Evolutionary conservation across 2,113 vertebrate genomes (phyloP).

Genomic region (Solea solea): DNA sequence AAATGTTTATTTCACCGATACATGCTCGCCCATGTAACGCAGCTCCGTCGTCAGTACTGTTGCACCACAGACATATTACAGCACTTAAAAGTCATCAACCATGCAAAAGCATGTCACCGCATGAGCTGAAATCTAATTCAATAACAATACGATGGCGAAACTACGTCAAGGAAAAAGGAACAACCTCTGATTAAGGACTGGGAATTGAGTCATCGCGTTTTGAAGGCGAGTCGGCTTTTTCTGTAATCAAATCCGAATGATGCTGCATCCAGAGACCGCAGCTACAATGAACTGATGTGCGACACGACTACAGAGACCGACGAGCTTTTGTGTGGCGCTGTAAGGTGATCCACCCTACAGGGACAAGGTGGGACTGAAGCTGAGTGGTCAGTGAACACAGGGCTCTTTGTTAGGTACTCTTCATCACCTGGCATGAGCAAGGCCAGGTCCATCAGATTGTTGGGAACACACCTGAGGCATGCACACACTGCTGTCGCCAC

Average conservation of each 20-base stretch:
- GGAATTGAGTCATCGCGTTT: constrained; percentile 19
- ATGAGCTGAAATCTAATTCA: neutral
- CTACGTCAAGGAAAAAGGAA: neutral
- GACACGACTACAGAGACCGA: constrained; percentile 34
- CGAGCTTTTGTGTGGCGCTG: constrained; percentile 43
- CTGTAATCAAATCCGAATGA: constrained; percentile 51
- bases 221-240: constrained; percentile 13
- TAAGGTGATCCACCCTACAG: constrained; percentile 64
- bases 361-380: constrained; percentile 46
- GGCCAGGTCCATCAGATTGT: constrained; percentile 27
- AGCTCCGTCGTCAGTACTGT: neutral
- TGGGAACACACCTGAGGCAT: constrained; percentile 21
- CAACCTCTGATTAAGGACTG: constrained; percentile 17
- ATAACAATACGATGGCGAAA: neutral
- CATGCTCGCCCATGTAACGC: constrained; percentile 20
- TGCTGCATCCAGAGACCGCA: constrained; percentile 18
- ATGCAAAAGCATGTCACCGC: neutral
- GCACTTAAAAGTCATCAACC: neutral
- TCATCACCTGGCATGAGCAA: constrained; percentile 31
- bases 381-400: constrained; percentile 58
- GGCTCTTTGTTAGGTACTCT: constrained; percentile 58
- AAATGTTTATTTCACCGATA: constrained; percentile 6
- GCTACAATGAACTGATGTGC: constrained; percentile 39
- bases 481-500: no score
- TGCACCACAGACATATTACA: neutral